Conservation (phyloP, 2,113 vertebrate genomes). For the Hypocryptadius cinnamomeus region DNA sequence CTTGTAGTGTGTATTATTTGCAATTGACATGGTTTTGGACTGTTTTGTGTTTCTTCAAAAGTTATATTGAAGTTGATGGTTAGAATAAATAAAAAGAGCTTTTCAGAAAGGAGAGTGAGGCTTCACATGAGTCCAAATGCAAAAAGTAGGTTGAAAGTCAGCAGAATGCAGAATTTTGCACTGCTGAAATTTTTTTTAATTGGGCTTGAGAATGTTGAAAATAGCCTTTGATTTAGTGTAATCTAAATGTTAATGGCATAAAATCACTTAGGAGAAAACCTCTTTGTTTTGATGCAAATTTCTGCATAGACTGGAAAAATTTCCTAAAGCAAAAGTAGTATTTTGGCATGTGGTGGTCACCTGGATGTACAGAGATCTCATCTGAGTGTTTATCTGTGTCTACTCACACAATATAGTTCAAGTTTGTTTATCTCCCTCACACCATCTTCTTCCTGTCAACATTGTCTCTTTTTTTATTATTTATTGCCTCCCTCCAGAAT, state of each 20-base stretch:
- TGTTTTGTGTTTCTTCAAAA: neutral
- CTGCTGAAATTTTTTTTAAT: neutral
- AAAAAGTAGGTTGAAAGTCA: neutral
- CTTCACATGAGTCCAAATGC: neutral
- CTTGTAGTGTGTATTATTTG: neutral
- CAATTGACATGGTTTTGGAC: neutral
- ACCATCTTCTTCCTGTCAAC: neutral
- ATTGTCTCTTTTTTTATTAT: neutral
- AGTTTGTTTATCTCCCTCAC: neutral
- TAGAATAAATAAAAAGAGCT: neutral
- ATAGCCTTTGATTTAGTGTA: neutral
- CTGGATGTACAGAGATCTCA: neutral
- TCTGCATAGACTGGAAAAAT: neutral
- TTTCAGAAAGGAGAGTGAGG: neutral
- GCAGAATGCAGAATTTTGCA: neutral
- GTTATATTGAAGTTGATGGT: neutral
- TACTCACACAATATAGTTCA: neutral
- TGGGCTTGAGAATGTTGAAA: neutral
- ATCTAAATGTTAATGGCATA: neutral
- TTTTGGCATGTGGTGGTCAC: neutral
- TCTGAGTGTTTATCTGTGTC: neutral
- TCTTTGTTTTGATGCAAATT: neutral
- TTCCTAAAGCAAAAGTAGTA: neutral
- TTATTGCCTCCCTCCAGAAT: conserved; percentile 70
- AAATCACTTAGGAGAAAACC: neutral